These are phyloP conservation scores for Drosophila ficusphila DNA, from an alignment of 1,140 invertebrate species.

Conservation along the genomic window DNA sequence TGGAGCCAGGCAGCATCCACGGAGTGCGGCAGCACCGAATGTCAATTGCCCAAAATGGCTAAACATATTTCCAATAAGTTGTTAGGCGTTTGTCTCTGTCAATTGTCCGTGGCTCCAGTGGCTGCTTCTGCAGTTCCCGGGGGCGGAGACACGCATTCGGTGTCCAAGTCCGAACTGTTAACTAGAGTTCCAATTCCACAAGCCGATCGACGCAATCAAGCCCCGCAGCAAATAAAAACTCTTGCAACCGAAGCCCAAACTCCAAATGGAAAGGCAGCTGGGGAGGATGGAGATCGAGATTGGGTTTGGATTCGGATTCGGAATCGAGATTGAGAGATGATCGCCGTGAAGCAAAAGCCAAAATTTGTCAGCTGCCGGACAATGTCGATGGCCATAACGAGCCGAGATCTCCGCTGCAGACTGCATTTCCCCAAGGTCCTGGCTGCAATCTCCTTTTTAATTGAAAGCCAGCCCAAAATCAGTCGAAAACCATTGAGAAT, in stretches of 20 bases:
- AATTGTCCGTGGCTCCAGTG: slow-evolving; percentile 23
- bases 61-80: slow-evolving; percentile 80
- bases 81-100: slow-evolving; percentile 75
- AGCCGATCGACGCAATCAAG: slow-evolving; percentile 28
- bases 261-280: slow-evolving; percentile 16
- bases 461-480: slow-evolving; percentile 8
- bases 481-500: slow-evolving; percentile 4
- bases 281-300: slow-evolving; percentile 7
- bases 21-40: slow-evolving; percentile 53
- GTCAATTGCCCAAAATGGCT: slow-evolving; percentile 77
- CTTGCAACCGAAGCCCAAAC: too few species aligned
- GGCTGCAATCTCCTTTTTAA: slow-evolving; percentile 36
- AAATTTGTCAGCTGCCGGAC: slow-evolving; percentile 45
- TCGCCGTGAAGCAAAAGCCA: slow-evolving; percentile 22
- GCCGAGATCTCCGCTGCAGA: neutral
- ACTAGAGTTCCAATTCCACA: slow-evolving; percentile 23
- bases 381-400: slow-evolving; percentile 15
- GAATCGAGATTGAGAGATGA: slow-evolving; percentile 40
- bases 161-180: slow-evolving; percentile 33
- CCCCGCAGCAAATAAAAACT: slow-evolving; percentile 13
- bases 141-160: slow-evolving; percentile 36
- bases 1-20: neutral
- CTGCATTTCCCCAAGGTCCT: slow-evolving; percentile 23
- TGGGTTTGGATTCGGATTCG: slow-evolving; percentile 6
- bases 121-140: slow-evolving; percentile 11